phyloP scores from a whole-genome alignment of 2,113 vertebrate species.

The Labeo rohita region DNA sequence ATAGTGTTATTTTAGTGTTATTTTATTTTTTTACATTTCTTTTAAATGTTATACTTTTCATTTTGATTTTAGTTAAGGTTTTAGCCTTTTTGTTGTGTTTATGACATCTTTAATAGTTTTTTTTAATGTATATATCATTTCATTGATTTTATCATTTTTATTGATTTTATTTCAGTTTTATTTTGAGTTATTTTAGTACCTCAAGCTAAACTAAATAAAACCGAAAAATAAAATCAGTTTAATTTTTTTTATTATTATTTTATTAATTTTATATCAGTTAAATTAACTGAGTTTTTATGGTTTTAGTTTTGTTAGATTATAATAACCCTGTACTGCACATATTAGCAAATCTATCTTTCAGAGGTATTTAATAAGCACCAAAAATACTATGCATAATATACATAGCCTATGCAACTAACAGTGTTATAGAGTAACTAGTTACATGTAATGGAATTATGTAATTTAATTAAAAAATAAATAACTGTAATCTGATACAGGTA shows the following conservation, averaged over 20 bases:
- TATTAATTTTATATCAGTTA: neutral
- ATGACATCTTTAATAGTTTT: neutral
- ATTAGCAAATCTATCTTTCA: neutral
- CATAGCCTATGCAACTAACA: neutral
- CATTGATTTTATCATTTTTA: neutral
- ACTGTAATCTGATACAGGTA: too few species aligned
- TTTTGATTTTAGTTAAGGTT: neutral
- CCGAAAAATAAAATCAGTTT: neutral
- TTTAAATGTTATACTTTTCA: neutral
- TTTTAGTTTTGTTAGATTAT: neutral
- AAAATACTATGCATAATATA: neutral
- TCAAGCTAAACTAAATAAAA: neutral
- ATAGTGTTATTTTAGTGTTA: too few species aligned
- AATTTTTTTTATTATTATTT: neutral
- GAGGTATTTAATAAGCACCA: neutral
- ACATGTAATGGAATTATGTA: too few species aligned
- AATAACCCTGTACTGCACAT: neutral
- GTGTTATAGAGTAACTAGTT: too few species aligned
- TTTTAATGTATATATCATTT: neutral
- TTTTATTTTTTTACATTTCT: neutral
- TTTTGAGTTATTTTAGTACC: neutral
- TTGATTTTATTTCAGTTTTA: neutral
- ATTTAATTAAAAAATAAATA: too few species aligned
- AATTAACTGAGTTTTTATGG: neutral
- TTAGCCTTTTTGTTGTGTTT: neutral